Evolutionary conservation across 2,113 vertebrate genomes (phyloP).

Genomic region (Oplegnathus fasciatus): DNA sequence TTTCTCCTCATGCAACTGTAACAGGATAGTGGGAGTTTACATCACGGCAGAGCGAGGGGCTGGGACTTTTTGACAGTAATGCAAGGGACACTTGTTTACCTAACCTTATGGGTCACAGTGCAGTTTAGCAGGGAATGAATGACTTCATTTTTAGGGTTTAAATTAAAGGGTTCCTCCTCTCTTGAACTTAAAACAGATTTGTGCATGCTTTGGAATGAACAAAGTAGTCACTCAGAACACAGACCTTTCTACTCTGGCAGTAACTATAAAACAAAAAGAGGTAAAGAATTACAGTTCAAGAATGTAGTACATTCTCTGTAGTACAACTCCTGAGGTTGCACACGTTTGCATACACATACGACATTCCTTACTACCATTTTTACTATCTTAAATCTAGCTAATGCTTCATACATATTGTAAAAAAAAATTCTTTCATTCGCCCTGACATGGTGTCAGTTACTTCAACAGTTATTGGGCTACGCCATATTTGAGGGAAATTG

Average conservation of each 20-base stretch:
- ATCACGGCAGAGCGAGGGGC: constrained; percentile 71
- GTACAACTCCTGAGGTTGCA: constrained; percentile 14
- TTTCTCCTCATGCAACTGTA: constrained; percentile 63
- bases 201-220: constrained; percentile 79
- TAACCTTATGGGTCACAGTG: constrained; percentile 80
- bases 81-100: constrained; percentile 82
- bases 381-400: constrained; percentile 40
- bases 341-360: constrained; percentile 36
- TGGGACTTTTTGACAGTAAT: constrained; percentile 80
- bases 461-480: constrained; percentile 74
- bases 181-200: constrained; percentile 84
- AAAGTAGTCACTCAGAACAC: constrained; percentile 68
- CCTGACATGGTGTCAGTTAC: constrained; percentile 77
- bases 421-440: constrained; percentile 59
- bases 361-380: constrained; percentile 24
- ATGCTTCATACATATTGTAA: constrained; percentile 50
- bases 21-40: constrained; percentile 79
- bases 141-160: constrained; percentile 84
- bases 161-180: constrained; percentile 85
- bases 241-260: constrained; percentile 53
- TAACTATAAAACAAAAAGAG: constrained; percentile 62
- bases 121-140: constrained; percentile 83
- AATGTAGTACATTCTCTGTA: constrained; percentile 40
- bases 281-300: constrained; percentile 50
- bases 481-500: constrained; percentile 82